Base-by-base conservation (phyloP, 1,140 invertebrate genomes). In the Watersipora subatra region DNA sequence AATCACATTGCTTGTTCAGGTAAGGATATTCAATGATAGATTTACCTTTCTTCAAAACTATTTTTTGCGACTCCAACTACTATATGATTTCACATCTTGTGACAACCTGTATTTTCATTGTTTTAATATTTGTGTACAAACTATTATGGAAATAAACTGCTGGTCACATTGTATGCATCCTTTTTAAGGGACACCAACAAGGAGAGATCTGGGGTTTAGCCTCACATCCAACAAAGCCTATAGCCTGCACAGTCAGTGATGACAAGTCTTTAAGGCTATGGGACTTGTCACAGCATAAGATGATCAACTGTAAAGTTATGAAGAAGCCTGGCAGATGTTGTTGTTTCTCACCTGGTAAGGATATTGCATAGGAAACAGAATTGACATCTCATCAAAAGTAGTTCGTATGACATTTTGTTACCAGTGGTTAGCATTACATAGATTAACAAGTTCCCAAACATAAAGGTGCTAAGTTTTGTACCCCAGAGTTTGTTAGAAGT, bases 191-290 rank as follows among this genome's bases (percentile, higher is more conserved):
- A 26, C 79, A 81, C 66, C 73, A 71, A 66, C 73, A 80, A 61
- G 77, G 76, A 27, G 79, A 81, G 69, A 29, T 81, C 0, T 81
- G 79, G 79, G 79, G 79, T 46, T 63, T 81, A 46, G 72, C 72
- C n/a, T 67, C 70, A 7, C 78, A 81, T 63, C 79, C 79, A 3
- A 66, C 61, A 0, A 73, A 75, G 58, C 65, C 70, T 12, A 62
- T 73, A 55, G 78, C 71, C 73, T 76, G 73, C 28, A 80, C 78
- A 22, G 75, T 74, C n/a, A 77, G 78, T 66, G 79, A 81, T 71
- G 80, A 81, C 64, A 75, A 73, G 34, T 78, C 73, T 15, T 62
- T 81, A 2, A 64, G 79, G 25, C 55, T 80, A 1, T 81, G 80
- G 80, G 72, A 75, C 27, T 24, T 77, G 28, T 56, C 58, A 20